phyloP scores from a whole-genome alignment of 2,888 invertebrate genomes.

The Tanytarsus gracilentus region DNA sequence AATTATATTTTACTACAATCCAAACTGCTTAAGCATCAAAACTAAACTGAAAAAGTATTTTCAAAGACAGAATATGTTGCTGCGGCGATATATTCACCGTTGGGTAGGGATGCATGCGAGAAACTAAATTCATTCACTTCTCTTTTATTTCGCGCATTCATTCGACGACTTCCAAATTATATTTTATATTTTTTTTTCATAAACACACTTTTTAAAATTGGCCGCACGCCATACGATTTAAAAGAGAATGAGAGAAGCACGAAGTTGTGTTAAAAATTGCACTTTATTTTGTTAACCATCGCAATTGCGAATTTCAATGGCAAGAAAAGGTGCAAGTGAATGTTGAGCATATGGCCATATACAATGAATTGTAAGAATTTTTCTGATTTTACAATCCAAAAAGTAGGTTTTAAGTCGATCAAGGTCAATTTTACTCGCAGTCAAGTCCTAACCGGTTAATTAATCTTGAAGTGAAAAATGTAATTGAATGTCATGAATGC shows the following conservation, averaged over 20 bases:
- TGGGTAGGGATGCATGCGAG: slow-evolving; percentile 16
- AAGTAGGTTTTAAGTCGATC: background rate
- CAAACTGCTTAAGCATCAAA: slow-evolving; percentile 17
- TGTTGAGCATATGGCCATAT: background rate
- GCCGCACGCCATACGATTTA: too few relatives aligned
- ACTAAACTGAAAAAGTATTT: slow-evolving; percentile 17
- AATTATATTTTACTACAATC: background rate
- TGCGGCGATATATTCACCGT: background rate
- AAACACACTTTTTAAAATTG: too few relatives aligned
- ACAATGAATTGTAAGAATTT: slow-evolving; percentile 5
- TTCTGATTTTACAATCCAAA: background rate
- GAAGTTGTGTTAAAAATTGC: too few relatives aligned
- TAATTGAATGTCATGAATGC: background rate
- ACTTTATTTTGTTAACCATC: too few relatives aligned
- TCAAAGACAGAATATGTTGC: background rate
- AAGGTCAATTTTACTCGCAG: background rate
- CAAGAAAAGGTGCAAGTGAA: background rate
- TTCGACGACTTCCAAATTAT: too few relatives aligned
- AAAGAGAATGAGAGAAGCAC: too few relatives aligned
- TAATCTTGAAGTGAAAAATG: background rate
- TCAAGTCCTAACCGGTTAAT: background rate
- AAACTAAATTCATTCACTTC: background rate
- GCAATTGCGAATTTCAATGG: too few relatives aligned
- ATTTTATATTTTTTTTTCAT: too few relatives aligned
- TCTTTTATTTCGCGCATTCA: too few relatives aligned